Evolutionary conservation across 2,113 vertebrate genomes (phyloP).

Genomic region (Zootoca vivipara): DNA sequence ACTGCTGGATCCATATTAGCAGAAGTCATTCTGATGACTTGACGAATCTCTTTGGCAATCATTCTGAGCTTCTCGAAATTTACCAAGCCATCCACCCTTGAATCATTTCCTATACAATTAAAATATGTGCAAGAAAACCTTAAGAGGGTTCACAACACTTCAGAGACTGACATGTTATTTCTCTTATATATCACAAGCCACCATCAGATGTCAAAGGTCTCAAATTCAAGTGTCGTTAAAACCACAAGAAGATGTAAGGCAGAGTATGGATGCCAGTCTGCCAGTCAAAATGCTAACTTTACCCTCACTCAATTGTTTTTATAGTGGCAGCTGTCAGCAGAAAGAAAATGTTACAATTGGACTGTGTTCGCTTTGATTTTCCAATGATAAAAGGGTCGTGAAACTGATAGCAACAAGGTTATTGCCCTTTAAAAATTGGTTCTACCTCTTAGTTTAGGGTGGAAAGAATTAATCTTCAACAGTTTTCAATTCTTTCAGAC

Average conservation of each 20-base stretch:
- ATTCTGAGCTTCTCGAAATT: conserved; percentile 98
- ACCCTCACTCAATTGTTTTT: neutral
- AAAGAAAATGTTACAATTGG: conserved; percentile 9
- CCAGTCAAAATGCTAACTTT: neutral
- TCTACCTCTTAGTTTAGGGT: neutral
- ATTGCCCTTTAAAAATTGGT: neutral
- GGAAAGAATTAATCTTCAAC: neutral
- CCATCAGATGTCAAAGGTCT: neutral
- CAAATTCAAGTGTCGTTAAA: neutral
- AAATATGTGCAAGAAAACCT: conserved; percentile 27
- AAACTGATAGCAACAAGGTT: neutral
- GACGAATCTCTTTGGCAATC: conserved; percentile 96
- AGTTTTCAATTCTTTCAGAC: neutral
- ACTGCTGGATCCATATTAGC: conserved; percentile 97
- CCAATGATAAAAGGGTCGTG: neutral
- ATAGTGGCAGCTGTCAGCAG: neutral
- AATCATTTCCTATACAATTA: conserved; percentile 88
- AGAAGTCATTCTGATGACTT: conserved; percentile 93
- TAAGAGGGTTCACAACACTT: conserved; percentile 19
- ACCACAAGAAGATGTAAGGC: neutral
- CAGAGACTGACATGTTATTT: neutral
- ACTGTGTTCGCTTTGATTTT: neutral
- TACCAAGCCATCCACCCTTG: conserved; percentile 92
- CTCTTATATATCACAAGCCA: no score
- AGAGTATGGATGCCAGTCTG: neutral